These are phyloP conservation scores for Rhea pennata DNA, from an alignment of 2,113 vertebrate genomes.

Conservation along the genomic window DNA sequence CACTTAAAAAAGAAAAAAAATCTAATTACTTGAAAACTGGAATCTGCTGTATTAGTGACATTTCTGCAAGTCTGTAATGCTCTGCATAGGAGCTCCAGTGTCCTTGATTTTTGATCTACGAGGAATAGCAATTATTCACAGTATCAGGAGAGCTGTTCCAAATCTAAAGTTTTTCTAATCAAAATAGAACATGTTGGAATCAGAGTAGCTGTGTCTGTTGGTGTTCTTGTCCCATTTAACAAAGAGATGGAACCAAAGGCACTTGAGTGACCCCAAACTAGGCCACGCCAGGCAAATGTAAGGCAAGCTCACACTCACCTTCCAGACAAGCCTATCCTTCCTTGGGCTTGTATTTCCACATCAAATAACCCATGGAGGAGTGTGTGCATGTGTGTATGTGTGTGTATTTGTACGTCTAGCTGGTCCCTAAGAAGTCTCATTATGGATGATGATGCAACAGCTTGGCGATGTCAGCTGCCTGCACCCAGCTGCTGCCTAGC, in stretches of 20 bases:
- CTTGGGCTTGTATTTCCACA: neutral
- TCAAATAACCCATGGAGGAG: neutral
- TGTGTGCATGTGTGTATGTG: too few relatives aligned
- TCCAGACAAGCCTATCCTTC: neutral
- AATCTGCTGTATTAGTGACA: neutral
- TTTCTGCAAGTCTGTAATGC: neutral
- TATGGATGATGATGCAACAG: neutral
- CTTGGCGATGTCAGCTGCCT: neutral
- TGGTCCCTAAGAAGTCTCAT: neutral
- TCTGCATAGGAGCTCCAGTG: neutral
- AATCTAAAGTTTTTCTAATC: neutral
- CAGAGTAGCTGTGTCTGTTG: neutral
- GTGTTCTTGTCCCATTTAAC: conserved; percentile 4
- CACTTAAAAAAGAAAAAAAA: neutral
- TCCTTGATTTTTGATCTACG: conserved; percentile 22
- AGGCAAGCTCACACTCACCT: neutral
- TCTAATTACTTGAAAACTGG: neutral
- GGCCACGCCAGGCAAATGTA: neutral
- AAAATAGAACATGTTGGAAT: neutral
- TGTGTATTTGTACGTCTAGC: neutral
- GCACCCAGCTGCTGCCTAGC: neutral
- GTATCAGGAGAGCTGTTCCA: conserved; percentile 9
- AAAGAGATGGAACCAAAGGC: conserved; percentile 20
- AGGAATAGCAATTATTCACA: neutral
- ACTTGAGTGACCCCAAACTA: neutral